Evolutionary conservation across 2,113 vertebrate species (phyloP), one percentile per base, ranked within the genome.

Genomic region (Pachyramphus minor): DNA sequence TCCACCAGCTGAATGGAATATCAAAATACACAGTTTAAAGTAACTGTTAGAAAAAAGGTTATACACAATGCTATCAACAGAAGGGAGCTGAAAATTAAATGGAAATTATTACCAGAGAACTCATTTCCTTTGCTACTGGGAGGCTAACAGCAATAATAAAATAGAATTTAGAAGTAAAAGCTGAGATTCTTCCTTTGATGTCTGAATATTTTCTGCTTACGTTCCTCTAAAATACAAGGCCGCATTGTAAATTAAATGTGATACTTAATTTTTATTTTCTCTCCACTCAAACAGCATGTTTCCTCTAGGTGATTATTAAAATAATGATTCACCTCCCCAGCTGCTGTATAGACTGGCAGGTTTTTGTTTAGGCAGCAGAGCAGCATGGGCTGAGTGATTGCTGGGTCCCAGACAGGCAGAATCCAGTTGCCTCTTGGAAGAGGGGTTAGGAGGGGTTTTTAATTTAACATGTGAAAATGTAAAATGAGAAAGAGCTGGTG

Each of bases 81-180:
- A 96, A 94, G 92, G 72, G 53, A 96, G 73, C 47, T 94, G 92
- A 88, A 94, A 97, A 97, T 97, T 95, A 95, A 95, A 96, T 96
- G 79, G 95, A 81, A 94, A 96, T 88, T 49, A 92, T 96, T 95
- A 93, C 88, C 2, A 0, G 74, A 87, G 56, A 96, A 93, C 76
- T 93, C 88, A 94, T 95, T 96, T 96, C 73, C 95, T 95, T 93
- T 88, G 88, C 90, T 96, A 84, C 90, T 41, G 56, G 79, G 82
- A 97, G 60, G 56, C 79, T 93, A 97, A 95, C 83, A 93, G 71
- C 76, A 92, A 92, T 39, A 92, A 94, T 78, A 90, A 93, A 90
- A 69, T 53, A 88, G 18, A 84, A 86, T 93, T 94, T 52, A 56
- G 28, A 92, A 86, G 47, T 42, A 80, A 92, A 93, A 90, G 60